Conservation (phyloP, 2,888 invertebrate genomes). For the Hypselothyrea guttata region DNA sequence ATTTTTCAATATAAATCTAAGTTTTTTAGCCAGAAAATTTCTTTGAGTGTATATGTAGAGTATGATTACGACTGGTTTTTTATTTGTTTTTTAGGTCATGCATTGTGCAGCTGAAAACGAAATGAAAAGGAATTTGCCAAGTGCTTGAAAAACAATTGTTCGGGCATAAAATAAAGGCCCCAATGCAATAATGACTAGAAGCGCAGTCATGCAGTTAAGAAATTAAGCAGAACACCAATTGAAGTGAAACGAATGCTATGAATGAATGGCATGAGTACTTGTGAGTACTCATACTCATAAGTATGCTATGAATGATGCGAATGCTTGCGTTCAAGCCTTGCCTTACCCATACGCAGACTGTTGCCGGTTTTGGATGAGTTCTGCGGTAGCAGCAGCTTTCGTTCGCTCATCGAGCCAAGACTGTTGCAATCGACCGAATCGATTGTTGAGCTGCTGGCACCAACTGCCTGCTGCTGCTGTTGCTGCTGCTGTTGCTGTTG, state of each 20-base stretch:
- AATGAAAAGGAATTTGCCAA: neutral
- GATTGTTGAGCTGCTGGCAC: slow-evolving; percentile 81
- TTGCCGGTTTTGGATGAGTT: slow-evolving; percentile 55
- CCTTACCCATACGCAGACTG: slow-evolving; percentile 81
- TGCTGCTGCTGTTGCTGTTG: slow-evolving; percentile 61
- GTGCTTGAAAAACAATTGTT: slow-evolving; percentile 11
- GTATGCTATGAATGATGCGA: slow-evolving; percentile 5
- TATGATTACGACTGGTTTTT: neutral
- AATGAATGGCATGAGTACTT: neutral
- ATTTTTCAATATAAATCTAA: no score
- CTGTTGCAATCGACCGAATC: slow-evolving; percentile 82
- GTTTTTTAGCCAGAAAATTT: neutral
- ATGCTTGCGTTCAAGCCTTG: slow-evolving; percentile 12
- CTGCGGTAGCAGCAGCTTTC: slow-evolving; percentile 78
- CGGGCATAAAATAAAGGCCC: slow-evolving; percentile 5
- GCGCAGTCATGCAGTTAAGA: slow-evolving; percentile 28
- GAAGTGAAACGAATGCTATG: slow-evolving; percentile 2
- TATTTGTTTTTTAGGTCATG: slow-evolving; percentile 24
- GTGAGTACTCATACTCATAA: neutral
- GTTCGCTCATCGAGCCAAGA: slow-evolving; percentile 80
- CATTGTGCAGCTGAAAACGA: slow-evolving; percentile 28
- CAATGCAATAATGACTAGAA: neutral
- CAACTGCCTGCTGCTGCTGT: slow-evolving; percentile 67
- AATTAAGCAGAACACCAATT: slow-evolving; percentile 13
- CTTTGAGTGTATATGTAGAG: neutral